Percentiles rank a stretch among this genome's conserved stretches.
These are phyloP conservation scores for Perca schrenkii DNA, from an alignment of 2,113 vertebrate species.

Conservation along the genomic window DNA sequence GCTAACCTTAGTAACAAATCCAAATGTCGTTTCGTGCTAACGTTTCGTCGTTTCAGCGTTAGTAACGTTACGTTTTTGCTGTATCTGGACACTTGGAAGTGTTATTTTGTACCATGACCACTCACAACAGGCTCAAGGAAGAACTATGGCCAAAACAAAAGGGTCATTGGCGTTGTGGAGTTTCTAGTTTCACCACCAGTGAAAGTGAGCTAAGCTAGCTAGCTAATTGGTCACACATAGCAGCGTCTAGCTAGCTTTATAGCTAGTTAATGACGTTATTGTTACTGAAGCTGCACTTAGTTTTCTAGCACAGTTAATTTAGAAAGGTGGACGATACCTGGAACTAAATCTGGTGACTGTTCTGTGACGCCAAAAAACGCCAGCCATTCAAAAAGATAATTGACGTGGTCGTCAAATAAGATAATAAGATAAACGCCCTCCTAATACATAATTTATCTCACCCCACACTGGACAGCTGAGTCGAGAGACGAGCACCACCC, in stretches of 20 bases:
- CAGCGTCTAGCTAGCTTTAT: too few relatives aligned
- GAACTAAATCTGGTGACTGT: neutral
- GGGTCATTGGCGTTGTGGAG: neutral
- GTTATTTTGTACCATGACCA: neutral
- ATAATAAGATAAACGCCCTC: neutral
- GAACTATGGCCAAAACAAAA: neutral
- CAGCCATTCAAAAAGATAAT: neutral
- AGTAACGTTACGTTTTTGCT: neutral
- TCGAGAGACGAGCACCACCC: slow-evolving; percentile 85
- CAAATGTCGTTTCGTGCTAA: too few relatives aligned
- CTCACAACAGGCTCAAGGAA: neutral
- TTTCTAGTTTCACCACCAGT: too few relatives aligned
- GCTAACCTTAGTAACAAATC: neutral
- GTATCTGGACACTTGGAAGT: neutral
- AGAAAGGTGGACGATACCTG: neutral
- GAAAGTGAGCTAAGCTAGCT: neutral
- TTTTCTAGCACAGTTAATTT: neutral
- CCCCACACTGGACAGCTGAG: slow-evolving; percentile 83
- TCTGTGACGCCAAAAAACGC: neutral
- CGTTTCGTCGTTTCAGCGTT: too few relatives aligned
- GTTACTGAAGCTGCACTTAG: too few relatives aligned
- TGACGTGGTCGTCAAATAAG: too few relatives aligned
- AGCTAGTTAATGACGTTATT: too few relatives aligned
- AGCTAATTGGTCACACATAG: too few relatives aligned
- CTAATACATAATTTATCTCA: slow-evolving; percentile 58